Base-by-base conservation (phyloP, 2,113 vertebrate genomes). In the Microtus ochrogaster region DNA sequence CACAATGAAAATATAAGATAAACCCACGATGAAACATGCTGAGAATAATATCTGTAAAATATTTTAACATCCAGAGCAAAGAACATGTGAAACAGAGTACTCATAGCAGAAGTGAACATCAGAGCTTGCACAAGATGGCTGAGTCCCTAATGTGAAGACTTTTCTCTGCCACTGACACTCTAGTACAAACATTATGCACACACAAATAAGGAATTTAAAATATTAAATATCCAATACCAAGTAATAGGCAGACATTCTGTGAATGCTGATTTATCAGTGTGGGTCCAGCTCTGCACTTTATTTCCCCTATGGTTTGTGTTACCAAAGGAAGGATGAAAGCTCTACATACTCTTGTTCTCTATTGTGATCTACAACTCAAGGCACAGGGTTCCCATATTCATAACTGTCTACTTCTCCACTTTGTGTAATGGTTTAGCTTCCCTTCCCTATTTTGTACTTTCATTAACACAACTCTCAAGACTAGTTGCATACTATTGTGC, bases 61-160 rank as follows among this genome's bases (percentile, higher is more conserved):
- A 41, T 41, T 41, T 8, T 41, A 63, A 26, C 61, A 63, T 26
- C 1, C 61, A 63, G 24, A 63, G 22, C 3, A 24, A 63, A 63
- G 24, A 63, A 63, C 9, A 26, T 63, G 24, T 24, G 61, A 63
- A 63, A 3, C 4, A 63, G 1, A 41, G 22, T 4, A 41, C 72
- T 41, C 21, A 26, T 5, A 41, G 10, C 13, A 10, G 2, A 9
- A 22, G 2, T 74, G 41, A 11, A 2, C 22, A 13, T 74, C 11
- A 44, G 73, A 74, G 12, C 2, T 74, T 74, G 39, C 22, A 74
- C 10, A 74, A 2, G 39, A 74, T 74, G 22, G 10, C 39, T 74
- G 39, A 12, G 2, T 74, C 11, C 0, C 10, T 12, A 26, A 26
- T 41, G 4, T 26, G 2, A 26, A 44, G 39, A 74, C 9, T 0